phyloP scores from a whole-genome alignment of 2,888 invertebrate genomes.

The Nephrotoma guestfalica region DNA sequence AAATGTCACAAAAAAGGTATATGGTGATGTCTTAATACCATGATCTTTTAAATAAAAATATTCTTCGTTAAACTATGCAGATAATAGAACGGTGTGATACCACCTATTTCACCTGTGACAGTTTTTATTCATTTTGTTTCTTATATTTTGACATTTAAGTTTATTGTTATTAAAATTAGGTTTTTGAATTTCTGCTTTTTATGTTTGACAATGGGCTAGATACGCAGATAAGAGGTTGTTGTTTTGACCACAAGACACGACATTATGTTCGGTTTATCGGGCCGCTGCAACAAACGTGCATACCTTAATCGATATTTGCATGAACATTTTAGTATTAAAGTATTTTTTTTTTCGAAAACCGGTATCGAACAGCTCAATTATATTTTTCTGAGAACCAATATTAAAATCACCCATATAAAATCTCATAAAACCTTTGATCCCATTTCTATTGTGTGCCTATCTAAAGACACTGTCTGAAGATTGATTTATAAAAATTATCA shows the following conservation, averaged over 20 bases:
- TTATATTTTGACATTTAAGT: neutral
- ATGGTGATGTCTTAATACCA: neutral
- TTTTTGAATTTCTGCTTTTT: neutral
- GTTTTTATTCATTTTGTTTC: neutral
- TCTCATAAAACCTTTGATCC: neutral
- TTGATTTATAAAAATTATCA: neutral
- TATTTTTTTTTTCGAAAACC: neutral
- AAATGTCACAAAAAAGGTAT: neutral
- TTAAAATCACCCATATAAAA: neutral
- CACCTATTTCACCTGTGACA: neutral
- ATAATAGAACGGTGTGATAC: neutral
- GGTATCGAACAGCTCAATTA: neutral
- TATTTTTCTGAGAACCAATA: neutral
- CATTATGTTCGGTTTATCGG: neutral
- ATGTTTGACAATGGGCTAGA: neutral
- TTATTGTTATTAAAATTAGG: neutral
- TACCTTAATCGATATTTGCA: too few species aligned
- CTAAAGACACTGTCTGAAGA: neutral
- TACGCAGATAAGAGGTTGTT: neutral
- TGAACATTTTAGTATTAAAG: too few species aligned
- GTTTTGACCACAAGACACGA: neutral
- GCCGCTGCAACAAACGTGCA: too few species aligned
- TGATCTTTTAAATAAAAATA: neutral
- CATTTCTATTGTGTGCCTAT: neutral
- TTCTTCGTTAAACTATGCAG: neutral